Evolutionary conservation across 1,140 invertebrate species (phyloP).

Genomic region (Penaeus indicus): DNA sequence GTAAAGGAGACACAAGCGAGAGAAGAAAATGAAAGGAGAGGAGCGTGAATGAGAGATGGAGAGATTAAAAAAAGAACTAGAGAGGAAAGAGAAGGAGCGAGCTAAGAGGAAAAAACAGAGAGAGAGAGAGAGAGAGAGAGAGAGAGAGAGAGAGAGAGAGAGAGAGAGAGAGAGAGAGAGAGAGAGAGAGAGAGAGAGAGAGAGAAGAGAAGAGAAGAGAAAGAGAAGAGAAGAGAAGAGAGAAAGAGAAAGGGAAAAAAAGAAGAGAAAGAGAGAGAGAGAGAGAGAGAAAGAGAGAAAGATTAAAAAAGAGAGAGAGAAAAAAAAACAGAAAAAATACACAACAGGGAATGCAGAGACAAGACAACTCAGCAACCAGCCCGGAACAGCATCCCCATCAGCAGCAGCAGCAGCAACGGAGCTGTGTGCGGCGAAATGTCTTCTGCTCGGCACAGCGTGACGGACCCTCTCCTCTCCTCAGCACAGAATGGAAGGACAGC

Average conservation of each 20-base stretch:
- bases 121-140: neutral
- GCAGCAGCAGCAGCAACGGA: no score
- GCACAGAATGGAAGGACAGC: no score
- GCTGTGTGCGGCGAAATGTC: no score
- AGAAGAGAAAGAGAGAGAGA: neutral
- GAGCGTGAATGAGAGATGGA: neutral
- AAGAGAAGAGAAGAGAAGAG: neutral
- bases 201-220: neutral
- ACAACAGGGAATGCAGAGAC: no score
- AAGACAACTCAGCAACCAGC: no score
- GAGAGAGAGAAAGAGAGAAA: neutral
- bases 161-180: neutral
- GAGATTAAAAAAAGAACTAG: neutral
- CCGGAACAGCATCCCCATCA: no score
- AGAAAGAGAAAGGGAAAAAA: neutral
- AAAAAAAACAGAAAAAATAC: neutral
- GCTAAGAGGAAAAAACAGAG: neutral
- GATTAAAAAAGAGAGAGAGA: neutral
- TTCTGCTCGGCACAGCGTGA: no score
- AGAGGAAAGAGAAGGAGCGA: neutral
- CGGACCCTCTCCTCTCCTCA: no score
- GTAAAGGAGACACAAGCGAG: neutral
- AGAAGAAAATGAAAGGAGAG: neutral
- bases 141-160: no score
- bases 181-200: neutral